phyloP scores from a whole-genome alignment of 2,113 vertebrate species.

The Hoplias malabaricus region DNA sequence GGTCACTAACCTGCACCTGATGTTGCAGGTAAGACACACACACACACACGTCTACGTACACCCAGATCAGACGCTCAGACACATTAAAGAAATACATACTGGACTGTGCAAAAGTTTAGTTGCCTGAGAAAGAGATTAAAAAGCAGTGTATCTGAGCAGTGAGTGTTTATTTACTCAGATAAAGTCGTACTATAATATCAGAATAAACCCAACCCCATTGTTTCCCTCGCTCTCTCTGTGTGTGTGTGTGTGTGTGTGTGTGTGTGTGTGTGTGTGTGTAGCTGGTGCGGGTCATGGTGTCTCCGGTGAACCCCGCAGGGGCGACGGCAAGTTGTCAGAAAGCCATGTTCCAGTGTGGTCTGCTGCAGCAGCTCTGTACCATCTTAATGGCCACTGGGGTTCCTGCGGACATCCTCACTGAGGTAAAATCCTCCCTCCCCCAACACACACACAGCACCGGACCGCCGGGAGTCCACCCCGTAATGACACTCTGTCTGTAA shows the following conservation, averaged over 20 bases:
- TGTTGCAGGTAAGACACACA: slow-evolving; percentile 85
- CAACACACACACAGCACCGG: slow-evolving; percentile 13
- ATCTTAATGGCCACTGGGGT: slow-evolving; percentile 97
- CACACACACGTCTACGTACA: too few species aligned
- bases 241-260: slow-evolving; percentile 16
- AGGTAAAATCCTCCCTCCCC: slow-evolving; percentile 73
- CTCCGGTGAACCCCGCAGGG: slow-evolving; percentile 92
- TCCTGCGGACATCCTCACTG: slow-evolving; percentile 95
- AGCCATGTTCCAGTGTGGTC: slow-evolving; percentile 91
- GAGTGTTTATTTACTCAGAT: too few species aligned
- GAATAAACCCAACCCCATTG: too few species aligned
- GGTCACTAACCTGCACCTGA: slow-evolving; percentile 95
- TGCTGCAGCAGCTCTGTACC: slow-evolving; percentile 93
- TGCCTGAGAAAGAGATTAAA: too few species aligned
- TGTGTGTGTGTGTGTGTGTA: slow-evolving; percentile 53
- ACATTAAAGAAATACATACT: too few species aligned
- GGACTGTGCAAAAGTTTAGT: too few species aligned
- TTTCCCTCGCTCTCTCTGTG: neutral
- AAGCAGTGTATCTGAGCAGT: too few species aligned
- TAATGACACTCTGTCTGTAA: neutral
- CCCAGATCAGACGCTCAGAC: too few species aligned
- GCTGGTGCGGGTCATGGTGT: slow-evolving; percentile 94
- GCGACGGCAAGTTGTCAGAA: slow-evolving; percentile 94
- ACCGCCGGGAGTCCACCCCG: too few species aligned
- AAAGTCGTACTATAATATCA: too few species aligned